Conservation (phyloP, 2,113 vertebrate genomes). For the Rhinolophus ferrumequinum region DNA sequence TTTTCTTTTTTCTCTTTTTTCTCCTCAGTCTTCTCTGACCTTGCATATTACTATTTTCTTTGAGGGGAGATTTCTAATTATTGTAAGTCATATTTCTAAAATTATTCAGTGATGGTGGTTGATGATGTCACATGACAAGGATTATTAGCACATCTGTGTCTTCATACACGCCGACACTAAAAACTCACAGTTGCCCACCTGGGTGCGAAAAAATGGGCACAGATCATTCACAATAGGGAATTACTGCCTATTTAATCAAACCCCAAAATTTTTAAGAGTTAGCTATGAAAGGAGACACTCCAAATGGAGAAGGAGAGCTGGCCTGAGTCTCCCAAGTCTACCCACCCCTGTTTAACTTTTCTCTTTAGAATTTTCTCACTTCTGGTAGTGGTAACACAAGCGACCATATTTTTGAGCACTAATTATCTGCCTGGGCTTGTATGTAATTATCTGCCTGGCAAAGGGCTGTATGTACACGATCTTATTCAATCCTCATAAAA, state of each 20-base stretch:
- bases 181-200: not conserved
- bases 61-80: constrained; percentile 22
- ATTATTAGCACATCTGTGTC: not conserved
- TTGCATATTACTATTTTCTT: constrained; percentile 23
- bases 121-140: not conserved
- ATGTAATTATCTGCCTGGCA: not conserved
- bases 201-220: not conserved
- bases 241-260: not conserved
- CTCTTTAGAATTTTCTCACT: constrained; percentile 1
- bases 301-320: not conserved
- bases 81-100: constrained; percentile 51
- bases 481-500: constrained; percentile 37
- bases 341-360: not conserved
- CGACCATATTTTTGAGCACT: not conserved
- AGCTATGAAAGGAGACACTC: not conserved
- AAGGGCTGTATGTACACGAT: not conserved
- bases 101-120: not conserved
- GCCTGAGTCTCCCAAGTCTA: not conserved
- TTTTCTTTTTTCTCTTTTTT: constrained; percentile 64
- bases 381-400: constrained; percentile 35
- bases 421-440: not conserved
- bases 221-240: not conserved
- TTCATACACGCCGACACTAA: not conserved
- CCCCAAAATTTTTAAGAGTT: not conserved
- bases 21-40: constrained; percentile 55